These are phyloP conservation scores for Amphipyra tragopoginis DNA, from an alignment of 2,888 invertebrate genomes.

Conservation along the genomic window DNA sequence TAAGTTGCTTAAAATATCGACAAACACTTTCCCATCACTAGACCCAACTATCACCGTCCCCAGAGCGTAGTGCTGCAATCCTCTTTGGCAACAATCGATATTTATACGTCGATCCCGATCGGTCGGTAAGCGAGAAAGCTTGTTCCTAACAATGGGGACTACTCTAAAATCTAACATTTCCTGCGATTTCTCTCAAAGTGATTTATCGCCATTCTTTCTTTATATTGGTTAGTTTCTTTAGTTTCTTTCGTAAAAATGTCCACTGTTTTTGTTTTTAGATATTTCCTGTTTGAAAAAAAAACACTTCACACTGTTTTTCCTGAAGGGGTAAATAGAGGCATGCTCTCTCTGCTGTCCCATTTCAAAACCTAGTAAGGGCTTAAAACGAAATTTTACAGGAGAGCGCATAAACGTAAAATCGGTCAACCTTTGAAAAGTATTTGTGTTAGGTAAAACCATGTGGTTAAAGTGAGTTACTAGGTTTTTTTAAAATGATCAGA, in stretches of 20 bases:
- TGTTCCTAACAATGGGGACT: slow-evolving; percentile 68
- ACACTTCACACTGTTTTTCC: no score
- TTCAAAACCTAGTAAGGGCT: no score
- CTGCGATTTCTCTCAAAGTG: slow-evolving; percentile 55
- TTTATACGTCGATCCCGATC: slow-evolving; percentile 74
- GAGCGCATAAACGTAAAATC: no score
- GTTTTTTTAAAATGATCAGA: no score
- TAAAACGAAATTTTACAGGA: no score
- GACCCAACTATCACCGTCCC: slow-evolving; percentile 70
- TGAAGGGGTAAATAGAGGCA: no score
- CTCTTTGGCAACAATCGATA: slow-evolving; percentile 81
- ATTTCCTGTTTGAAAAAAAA: neutral
- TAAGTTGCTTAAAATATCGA: slow-evolving; percentile 33
- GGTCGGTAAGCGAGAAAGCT: slow-evolving; percentile 81
- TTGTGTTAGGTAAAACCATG: no score
- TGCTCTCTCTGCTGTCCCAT: no score
- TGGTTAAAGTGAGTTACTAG: no score
- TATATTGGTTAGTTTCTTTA: slow-evolving; percentile 49
- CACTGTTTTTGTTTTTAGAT: no score
- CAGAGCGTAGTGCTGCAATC: slow-evolving; percentile 76
- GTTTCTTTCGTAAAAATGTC: slow-evolving; percentile 34
- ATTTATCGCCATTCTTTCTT: slow-evolving; percentile 59
- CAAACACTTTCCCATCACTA: slow-evolving; percentile 40
- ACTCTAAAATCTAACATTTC: slow-evolving; percentile 57
- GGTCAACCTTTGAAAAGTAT: no score